Conservation (phyloP, 2,797 vertebrate genomes). For the Anolis apletophallus region DNA sequence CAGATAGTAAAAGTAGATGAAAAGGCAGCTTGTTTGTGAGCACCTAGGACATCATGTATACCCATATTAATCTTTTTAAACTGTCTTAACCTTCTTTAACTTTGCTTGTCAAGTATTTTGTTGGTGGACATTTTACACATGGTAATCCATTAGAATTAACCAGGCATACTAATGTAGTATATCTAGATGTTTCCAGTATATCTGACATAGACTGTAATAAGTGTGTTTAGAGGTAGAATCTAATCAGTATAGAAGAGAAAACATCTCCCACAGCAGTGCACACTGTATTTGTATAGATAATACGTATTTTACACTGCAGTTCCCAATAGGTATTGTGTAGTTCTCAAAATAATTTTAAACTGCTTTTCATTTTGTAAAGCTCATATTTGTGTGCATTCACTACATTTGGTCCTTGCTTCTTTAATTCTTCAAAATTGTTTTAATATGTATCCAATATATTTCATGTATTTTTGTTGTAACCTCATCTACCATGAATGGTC, state of each 20-base stretch:
- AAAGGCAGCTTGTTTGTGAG: neutral
- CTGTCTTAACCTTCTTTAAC: constrained; percentile 20
- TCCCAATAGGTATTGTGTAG: neutral
- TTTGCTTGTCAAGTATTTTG: constrained; percentile 19
- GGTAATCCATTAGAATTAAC: constrained; percentile 13
- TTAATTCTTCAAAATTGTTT: no score
- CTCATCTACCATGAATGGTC: no score
- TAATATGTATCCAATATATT: no score
- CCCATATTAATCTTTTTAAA: constrained; percentile 30
- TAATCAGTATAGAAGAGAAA: neutral
- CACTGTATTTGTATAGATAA: neutral
- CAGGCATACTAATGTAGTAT: constrained; percentile 10
- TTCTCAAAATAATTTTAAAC: constrained; percentile 1
- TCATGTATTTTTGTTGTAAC: no score
- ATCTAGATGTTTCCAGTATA: constrained; percentile 17
- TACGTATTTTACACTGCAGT: neutral
- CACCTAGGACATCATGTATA: neutral
- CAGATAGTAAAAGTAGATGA: constrained; percentile 9
- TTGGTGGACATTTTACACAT: constrained; percentile 1
- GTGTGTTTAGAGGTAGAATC: neutral
- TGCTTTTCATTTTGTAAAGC: constrained; percentile 17
- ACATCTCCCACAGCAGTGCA: neutral
- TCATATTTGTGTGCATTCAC: neutral
- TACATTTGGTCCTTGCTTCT: no score
- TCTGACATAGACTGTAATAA: constrained; percentile 5